These are phyloP conservation scores for Aldabrachelys gigantea DNA, from an alignment of 2,113 vertebrate genomes.

Conservation along the genomic window DNA sequence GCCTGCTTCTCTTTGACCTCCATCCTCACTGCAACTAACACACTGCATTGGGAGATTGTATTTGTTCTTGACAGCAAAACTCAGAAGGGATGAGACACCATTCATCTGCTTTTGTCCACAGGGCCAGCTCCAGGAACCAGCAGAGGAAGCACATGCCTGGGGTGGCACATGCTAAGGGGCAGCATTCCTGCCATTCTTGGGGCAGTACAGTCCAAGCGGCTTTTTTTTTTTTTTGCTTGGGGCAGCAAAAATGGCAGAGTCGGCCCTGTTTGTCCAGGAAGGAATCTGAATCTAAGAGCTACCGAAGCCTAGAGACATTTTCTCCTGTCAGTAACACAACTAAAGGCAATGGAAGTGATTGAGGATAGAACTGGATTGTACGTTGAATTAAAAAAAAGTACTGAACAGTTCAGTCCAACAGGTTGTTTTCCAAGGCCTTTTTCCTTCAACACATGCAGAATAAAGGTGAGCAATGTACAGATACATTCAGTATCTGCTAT, in stretches of 20 bases:
- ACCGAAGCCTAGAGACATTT: slow-evolving; percentile 1
- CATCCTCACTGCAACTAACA: neutral
- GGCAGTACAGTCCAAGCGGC: too few relatives aligned
- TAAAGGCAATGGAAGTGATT: neutral
- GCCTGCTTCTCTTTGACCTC: neutral
- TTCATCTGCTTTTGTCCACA: neutral
- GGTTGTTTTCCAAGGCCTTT: neutral
- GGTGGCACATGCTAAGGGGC: too few relatives aligned
- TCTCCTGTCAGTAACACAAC: slow-evolving; percentile 3
- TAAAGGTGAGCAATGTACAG: neutral
- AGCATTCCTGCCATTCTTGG: too few relatives aligned
- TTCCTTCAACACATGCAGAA: neutral
- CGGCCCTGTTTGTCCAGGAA: neutral
- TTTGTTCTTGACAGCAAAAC: neutral
- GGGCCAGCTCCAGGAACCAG: too few relatives aligned
- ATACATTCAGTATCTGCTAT: neutral
- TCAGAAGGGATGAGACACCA: neutral
- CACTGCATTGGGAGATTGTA: neutral
- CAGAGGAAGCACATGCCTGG: too few relatives aligned
- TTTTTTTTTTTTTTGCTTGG: too few relatives aligned
- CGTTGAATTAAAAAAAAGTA: slow-evolving; percentile 27
- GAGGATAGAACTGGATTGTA: neutral
- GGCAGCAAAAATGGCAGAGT: too few relatives aligned
- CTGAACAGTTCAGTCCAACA: neutral
- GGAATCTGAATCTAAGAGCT: slow-evolving; percentile 8